Evolutionary conservation across 2,797 vertebrate species (phyloP).

Genomic region (Cynopterus sphinx): DNA sequence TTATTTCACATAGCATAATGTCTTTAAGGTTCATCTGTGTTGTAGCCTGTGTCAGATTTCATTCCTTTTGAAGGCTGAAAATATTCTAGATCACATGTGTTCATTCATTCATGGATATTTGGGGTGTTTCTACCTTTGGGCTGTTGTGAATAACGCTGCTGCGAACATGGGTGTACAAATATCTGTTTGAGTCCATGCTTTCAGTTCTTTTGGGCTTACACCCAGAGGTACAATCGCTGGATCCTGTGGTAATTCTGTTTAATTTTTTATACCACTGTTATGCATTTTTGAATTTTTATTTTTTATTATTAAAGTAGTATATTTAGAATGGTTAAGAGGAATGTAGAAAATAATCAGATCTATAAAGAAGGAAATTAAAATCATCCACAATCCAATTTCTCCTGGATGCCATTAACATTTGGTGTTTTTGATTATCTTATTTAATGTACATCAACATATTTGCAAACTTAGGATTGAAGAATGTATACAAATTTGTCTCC

Average conservation of each 20-base stretch:
- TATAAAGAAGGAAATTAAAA: neutral
- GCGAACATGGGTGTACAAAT: neutral
- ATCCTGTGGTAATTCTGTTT: neutral
- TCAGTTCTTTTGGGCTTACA: neutral
- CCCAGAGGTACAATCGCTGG: neutral
- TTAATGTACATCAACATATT: neutral
- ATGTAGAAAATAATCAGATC: neutral
- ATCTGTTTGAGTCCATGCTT: neutral
- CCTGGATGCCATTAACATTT: neutral
- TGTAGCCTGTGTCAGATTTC: neutral
- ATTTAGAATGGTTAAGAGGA: neutral
- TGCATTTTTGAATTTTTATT: neutral
- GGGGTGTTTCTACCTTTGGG: neutral
- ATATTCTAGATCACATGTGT: neutral
- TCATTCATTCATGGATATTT: too few relatives aligned
- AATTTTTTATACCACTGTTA: neutral
- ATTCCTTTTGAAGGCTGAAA: neutral
- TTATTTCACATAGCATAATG: neutral
- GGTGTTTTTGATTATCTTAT: neutral
- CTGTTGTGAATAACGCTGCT: neutral
- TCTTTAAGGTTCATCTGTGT: neutral
- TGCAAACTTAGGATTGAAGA: neutral
- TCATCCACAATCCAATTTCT: neutral
- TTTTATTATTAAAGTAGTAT: neutral
- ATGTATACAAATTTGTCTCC: neutral